These are phyloP conservation scores for Caenorhabditis macrosperma DNA, from an alignment of 2,888 invertebrate genomes.

Conservation along the genomic window DNA sequence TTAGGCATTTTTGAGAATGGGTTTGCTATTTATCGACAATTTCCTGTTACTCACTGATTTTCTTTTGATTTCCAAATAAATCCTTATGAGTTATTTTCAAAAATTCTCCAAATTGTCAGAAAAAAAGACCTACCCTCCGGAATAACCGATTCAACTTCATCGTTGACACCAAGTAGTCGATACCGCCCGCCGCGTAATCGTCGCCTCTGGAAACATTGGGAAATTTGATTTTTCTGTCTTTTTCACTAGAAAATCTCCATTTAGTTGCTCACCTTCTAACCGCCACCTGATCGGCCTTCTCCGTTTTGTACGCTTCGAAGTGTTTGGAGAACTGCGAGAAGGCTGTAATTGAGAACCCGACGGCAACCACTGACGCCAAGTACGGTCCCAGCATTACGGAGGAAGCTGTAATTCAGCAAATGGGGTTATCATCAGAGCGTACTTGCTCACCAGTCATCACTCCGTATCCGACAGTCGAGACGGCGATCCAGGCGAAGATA, in stretches of 20 bases:
- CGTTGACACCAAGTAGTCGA: conserved; percentile 65
- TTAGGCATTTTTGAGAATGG: too few relatives aligned
- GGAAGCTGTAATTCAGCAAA: conserved; percentile 30
- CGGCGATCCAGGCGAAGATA: conserved; percentile 63
- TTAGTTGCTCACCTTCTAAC: conserved; percentile 57
- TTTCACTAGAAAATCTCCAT: neutral
- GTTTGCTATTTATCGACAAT: too few relatives aligned
- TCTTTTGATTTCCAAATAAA: too few relatives aligned
- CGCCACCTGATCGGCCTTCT: conserved; percentile 59
- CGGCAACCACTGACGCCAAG: conserved; percentile 33
- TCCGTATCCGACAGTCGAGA: conserved; percentile 61
- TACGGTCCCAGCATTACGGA: conserved; percentile 41
- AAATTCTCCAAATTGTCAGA: neutral
- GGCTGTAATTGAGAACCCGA: conserved; percentile 33
- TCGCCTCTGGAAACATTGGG: conserved; percentile 61
- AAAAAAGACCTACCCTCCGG: conserved; percentile 43
- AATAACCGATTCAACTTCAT: conserved; percentile 66
- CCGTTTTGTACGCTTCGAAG: conserved; percentile 54
- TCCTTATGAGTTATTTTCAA: too few relatives aligned
- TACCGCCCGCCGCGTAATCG: conserved; percentile 66
- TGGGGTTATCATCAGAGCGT: neutral
- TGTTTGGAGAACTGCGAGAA: conserved; percentile 59
- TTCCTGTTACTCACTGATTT: too few relatives aligned
- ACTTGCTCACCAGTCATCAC: conserved; percentile 45
- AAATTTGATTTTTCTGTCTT: neutral